phyloP scores from a whole-genome alignment of 2,888 invertebrate genomes.

The Bibio marci region DNA sequence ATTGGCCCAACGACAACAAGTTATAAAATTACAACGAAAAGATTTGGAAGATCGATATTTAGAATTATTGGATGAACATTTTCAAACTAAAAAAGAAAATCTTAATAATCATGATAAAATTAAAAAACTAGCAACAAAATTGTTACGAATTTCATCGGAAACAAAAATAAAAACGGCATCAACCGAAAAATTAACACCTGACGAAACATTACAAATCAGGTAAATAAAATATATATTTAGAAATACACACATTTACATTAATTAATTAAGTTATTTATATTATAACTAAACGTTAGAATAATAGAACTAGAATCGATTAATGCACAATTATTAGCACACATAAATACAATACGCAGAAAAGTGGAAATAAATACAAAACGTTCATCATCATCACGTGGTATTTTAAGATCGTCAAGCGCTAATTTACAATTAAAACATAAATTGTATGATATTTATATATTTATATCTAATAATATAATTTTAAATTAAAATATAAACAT shows the following conservation, averaged over 20 bases:
- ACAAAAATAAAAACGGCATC: neutral
- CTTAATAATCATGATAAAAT: conserved; percentile 11
- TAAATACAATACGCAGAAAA: conserved; percentile 1
- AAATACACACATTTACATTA: neutral
- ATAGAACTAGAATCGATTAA: conserved; percentile 2
- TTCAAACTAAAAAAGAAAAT: conserved; percentile 11
- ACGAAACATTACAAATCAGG: conserved; percentile 4
- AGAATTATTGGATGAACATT: conserved; percentile 12
- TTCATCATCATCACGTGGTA: neutral
- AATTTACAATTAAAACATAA: neutral
- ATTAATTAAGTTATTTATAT: neutral
- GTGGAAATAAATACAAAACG: neutral
- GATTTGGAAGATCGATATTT: conserved; percentile 13
- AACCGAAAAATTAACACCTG: neutral
- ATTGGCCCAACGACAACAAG: conserved; percentile 9
- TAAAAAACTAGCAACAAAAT: conserved; percentile 11
- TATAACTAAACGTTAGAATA: conserved; percentile 1
- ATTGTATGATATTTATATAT: neutral
- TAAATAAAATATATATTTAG: neutral
- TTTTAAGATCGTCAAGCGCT: neutral
- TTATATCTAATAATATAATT: neutral
- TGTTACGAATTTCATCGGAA: conserved; percentile 8
- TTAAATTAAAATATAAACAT: too few relatives aligned
- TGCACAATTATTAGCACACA: neutral
- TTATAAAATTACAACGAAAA: conserved; percentile 10